phyloP scores from a whole-genome alignment of 2,113 vertebrate species.

The Channa argus region DNA sequence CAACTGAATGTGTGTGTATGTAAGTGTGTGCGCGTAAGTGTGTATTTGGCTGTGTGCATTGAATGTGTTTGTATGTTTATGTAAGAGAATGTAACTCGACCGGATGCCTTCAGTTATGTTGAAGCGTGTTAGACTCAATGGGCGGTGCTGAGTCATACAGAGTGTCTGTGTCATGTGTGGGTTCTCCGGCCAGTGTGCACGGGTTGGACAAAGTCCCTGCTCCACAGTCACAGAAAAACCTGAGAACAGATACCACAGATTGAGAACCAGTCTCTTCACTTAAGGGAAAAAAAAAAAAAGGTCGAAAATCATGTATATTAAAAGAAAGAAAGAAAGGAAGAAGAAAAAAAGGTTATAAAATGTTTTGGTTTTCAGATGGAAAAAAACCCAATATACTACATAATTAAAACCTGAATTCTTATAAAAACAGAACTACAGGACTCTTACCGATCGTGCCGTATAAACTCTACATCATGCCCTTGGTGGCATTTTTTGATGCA shows the following conservation, averaged over 20 bases:
- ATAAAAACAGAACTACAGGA: not conserved
- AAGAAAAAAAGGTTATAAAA: not conserved
- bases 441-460: constrained; percentile 97
- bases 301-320: no score
- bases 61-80: constrained; percentile 61
- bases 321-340: no score
- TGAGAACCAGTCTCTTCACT: not conserved
- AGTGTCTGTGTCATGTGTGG: constrained; percentile 99
- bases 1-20: constrained; percentile 47
- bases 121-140: constrained; percentile 99
- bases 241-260: constrained; percentile 49
- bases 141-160: constrained; percentile 99
- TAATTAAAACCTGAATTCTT: no score
- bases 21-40: constrained; percentile 19
- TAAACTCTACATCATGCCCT: constrained; percentile 99
- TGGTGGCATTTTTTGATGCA: constrained; percentile 99
- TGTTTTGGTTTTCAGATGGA: no score
- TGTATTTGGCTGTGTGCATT: constrained; percentile 59
- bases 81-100: constrained; percentile 58
- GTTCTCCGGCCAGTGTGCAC: constrained; percentile 98
- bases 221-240: constrained; percentile 99
- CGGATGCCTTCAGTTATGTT: constrained; percentile 93
- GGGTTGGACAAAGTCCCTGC: constrained; percentile 99
- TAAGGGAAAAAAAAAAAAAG: not conserved
- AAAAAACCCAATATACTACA: no score